These are phyloP conservation scores for Azemiops feae DNA, from an alignment of 2,113 vertebrate genomes.

Conservation along the genomic window DNA sequence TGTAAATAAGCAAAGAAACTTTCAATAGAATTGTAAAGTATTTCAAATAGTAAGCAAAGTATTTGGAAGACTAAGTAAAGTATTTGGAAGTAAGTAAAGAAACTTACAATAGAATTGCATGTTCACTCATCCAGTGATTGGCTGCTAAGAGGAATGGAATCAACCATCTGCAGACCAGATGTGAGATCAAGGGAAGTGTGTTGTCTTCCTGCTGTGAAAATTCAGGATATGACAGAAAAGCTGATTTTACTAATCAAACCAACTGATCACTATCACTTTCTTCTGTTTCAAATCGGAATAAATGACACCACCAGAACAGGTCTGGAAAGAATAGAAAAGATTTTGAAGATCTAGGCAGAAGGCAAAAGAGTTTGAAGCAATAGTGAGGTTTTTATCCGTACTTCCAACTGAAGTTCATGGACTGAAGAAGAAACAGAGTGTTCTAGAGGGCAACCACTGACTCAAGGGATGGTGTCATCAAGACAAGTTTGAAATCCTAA, in stretches of 20 bases:
- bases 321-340: not conserved
- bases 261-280: not conserved
- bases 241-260: not conserved
- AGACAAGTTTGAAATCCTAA: not conserved
- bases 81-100: not conserved
- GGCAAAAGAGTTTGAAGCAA: not conserved
- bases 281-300: not conserved
- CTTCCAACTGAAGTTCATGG: not conserved
- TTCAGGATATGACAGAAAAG: not conserved
- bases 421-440: not conserved
- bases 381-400: not conserved
- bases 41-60: not conserved
- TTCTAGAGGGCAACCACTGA: not conserved
- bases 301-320: not conserved
- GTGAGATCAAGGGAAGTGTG: not conserved
- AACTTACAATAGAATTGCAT: not conserved
- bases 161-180: not conserved
- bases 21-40: not conserved
- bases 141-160: not conserved
- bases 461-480: not conserved
- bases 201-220: not conserved
- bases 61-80: not conserved
- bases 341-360: not conserved
- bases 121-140: not conserved
- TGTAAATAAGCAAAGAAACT: not conserved